A percentile compares a stretch with the other conserved stretches of the same genome.
phyloP scores from a whole-genome alignment of 2,797 vertebrate species.

The Ctenopoma multispine region DNA sequence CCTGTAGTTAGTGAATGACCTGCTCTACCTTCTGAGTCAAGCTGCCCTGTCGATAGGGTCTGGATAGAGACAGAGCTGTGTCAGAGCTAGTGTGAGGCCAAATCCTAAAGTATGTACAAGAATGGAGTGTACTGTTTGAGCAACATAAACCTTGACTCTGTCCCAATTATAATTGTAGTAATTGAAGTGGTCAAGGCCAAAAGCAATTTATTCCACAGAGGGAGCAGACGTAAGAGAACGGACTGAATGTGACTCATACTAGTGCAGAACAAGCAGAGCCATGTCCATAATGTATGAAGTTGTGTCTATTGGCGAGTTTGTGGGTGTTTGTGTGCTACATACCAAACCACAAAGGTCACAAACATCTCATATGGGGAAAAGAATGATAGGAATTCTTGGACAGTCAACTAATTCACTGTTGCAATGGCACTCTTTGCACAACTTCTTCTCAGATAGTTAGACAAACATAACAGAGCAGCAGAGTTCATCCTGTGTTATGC shows the following conservation, averaged over 20 bases:
- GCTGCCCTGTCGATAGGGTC: too few species aligned
- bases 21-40: too few species aligned
- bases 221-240: slow-evolving; percentile 20
- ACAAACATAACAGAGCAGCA: slow-evolving; percentile 25
- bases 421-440: slow-evolving; percentile 42
- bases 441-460: slow-evolving; percentile 23
- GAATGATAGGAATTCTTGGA: slow-evolving; percentile 83
- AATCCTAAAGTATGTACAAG: slow-evolving; percentile 15
- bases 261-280: slow-evolving; percentile 59
- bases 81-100: neutral
- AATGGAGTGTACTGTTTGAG: slow-evolving; percentile 45
- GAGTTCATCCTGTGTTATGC: slow-evolving; percentile 26
- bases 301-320: slow-evolving; percentile 43
- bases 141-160: slow-evolving; percentile 36
- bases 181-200: slow-evolving; percentile 4
- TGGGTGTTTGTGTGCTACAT: slow-evolving; percentile 58
- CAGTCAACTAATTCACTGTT: slow-evolving; percentile 29
- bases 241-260: slow-evolving; percentile 42
- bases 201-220: slow-evolving; percentile 42
- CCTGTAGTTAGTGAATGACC: too few species aligned
- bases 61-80: neutral
- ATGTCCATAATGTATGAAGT: slow-evolving; percentile 37
- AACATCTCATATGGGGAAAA: slow-evolving; percentile 49
- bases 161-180: slow-evolving; percentile 48
- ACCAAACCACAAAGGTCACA: slow-evolving; percentile 65